These are phyloP conservation scores for Philhelius pedissequus DNA, from an alignment of 2,888 invertebrate species.

Conservation along the genomic window DNA sequence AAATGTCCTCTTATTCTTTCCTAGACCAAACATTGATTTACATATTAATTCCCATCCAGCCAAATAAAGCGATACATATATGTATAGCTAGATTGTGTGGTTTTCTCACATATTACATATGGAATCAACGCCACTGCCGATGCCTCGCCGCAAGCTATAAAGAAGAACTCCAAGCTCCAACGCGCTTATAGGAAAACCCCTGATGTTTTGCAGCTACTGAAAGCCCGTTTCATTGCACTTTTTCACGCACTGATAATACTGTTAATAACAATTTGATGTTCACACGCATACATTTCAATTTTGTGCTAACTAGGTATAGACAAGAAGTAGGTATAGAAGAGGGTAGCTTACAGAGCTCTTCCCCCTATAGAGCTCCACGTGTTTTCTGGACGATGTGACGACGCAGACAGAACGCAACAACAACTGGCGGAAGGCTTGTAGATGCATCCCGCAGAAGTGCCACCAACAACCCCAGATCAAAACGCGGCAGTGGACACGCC, in stretches of 20 bases:
- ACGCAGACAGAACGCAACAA: no score
- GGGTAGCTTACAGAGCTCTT: background rate
- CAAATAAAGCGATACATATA: background rate
- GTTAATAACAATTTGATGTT: constrained; percentile 68
- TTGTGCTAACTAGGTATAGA: background rate
- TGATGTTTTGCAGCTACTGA: constrained; percentile 14
- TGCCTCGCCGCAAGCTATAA: constrained; percentile 9
- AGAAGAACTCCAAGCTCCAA: background rate
- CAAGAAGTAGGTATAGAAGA: background rate
- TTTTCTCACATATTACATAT: constrained; percentile 52
- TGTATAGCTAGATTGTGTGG: background rate
- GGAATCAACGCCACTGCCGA: constrained; percentile 7
- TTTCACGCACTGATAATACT: constrained; percentile 65
- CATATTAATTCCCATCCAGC: constrained; percentile 40
- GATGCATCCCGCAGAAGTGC: constrained; percentile 39
- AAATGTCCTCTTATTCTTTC: constrained; percentile 36
- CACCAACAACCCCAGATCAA: constrained; percentile 10
- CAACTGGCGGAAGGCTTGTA: background rate
- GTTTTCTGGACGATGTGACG: background rate
- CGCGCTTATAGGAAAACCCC: background rate
- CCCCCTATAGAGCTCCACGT: background rate
- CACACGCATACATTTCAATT: constrained; percentile 69
- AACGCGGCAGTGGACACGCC: background rate
- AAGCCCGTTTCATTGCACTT: constrained; percentile 47
- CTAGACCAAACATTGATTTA: constrained; percentile 43